Conservation (phyloP, 2,113 vertebrate species). For the Eurystomus gularis region DNA sequence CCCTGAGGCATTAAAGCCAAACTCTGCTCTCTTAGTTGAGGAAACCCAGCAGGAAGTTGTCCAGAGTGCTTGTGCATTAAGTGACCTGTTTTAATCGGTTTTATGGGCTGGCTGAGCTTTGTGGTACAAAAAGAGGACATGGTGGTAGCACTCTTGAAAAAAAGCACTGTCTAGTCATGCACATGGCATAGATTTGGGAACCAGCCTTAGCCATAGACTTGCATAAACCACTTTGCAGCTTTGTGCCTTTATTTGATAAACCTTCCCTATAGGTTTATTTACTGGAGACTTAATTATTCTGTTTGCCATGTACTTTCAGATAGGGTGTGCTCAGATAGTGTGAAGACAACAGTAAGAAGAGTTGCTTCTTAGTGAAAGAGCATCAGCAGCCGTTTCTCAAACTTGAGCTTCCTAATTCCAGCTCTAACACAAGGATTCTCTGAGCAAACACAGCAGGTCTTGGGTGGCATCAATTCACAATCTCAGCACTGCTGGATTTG, state of each 20-base stretch:
- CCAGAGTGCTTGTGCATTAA: neutral
- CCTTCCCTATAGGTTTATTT: neutral
- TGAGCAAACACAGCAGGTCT: neutral
- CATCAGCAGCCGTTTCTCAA: neutral
- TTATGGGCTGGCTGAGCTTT: neutral
- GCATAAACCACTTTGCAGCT: neutral
- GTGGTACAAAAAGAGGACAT: neutral
- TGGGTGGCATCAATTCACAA: neutral
- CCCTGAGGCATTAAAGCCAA: neutral
- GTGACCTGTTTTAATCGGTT: conserved; percentile 16
- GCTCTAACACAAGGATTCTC: accelerated
- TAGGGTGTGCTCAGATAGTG: neutral
- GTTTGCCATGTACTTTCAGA: neutral
- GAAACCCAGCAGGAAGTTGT: conserved; percentile 9
- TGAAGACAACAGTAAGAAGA: neutral
- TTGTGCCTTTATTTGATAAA: neutral
- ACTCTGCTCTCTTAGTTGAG: neutral
- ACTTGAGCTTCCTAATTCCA: neutral
- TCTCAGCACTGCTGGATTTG: neutral
- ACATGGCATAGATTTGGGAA: neutral
- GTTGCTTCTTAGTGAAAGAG: neutral
- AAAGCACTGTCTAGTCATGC: neutral
- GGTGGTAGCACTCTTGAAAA: neutral
- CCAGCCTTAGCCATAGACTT: neutral
- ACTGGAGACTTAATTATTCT: neutral